Evolutionary conservation across 2,797 vertebrate species (phyloP).

Genomic region (Rhodeus uyekii): DNA sequence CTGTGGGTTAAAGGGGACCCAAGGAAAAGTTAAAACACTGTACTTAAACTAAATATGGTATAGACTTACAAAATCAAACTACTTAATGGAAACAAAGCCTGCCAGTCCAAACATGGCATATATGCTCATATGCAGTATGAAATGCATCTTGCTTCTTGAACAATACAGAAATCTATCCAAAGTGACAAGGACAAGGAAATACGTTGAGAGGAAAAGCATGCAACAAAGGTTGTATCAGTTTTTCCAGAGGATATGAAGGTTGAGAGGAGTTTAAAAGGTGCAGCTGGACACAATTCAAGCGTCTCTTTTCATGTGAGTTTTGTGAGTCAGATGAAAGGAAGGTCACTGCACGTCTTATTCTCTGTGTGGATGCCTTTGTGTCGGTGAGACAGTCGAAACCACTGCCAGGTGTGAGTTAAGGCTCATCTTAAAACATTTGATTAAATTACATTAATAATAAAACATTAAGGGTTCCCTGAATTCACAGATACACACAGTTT

Average conservation of each 20-base stretch:
- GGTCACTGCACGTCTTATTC: conserved; percentile 15
- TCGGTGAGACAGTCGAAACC: conserved; percentile 23
- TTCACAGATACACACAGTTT: conserved; percentile 9
- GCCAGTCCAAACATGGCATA: conserved; percentile 21
- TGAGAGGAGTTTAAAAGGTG: conserved; percentile 29
- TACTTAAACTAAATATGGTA: background rate
- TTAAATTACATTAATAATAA: conserved; percentile 35
- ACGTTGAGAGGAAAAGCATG: background rate
- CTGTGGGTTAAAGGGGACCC: background rate
- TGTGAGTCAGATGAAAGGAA: conserved; percentile 38
- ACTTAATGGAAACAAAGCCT: background rate
- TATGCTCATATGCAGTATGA: conserved; percentile 3
- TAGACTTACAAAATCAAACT: background rate
- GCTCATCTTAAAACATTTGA: conserved; percentile 32
- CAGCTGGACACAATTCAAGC: conserved; percentile 29
- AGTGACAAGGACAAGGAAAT: conserved; percentile 17
- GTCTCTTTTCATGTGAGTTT: conserved; percentile 34
- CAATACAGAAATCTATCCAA: conserved; percentile 7
- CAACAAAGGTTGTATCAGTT: background rate
- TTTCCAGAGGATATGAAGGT: conserved; percentile 31
- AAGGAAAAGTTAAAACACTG: background rate
- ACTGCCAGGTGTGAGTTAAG: conserved; percentile 39
- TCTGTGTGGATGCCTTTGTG: conserved; percentile 18
- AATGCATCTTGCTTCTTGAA: conserved; percentile 13
- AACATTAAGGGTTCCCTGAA: conserved; percentile 26